A percentile compares a stretch with the other conserved stretches of the same genome.
These are phyloP conservation scores for Anguilla japonica DNA, from an alignment of 2,113 vertebrate genomes.

Conservation along the genomic window DNA sequence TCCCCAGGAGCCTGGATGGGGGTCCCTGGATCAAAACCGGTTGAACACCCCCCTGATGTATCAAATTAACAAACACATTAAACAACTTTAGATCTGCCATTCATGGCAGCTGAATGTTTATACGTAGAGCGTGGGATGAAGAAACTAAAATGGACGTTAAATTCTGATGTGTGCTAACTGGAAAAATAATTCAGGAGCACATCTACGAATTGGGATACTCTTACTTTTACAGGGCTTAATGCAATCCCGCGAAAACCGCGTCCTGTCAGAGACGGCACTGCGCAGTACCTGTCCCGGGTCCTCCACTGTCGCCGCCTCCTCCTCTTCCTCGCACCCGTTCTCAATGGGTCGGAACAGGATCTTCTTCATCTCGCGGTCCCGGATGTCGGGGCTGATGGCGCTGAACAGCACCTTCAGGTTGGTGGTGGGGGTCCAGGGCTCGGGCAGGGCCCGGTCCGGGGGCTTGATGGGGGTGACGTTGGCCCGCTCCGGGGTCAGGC, in stretches of 20 bases:
- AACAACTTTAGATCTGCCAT: too few species aligned
- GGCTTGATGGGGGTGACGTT: constrained; percentile 85
- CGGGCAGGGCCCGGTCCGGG: constrained; percentile 57
- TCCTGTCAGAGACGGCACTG: background rate
- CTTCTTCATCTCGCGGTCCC: constrained; percentile 88
- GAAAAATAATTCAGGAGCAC: too few species aligned
- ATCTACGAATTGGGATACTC: too few species aligned
- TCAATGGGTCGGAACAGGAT: constrained; percentile 85
- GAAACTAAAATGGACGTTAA: too few species aligned
- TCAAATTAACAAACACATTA: too few species aligned
- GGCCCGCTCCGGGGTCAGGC: constrained; percentile 68
- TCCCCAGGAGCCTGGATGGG: too few species aligned
- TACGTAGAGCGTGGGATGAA: too few species aligned
- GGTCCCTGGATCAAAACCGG: too few species aligned
- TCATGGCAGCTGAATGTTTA: too few species aligned
- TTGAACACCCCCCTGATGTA: too few species aligned
- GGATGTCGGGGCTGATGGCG: constrained; percentile 89
- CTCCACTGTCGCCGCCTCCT: constrained; percentile 44
- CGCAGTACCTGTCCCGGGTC: constrained; percentile 70
- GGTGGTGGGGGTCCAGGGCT: constrained; percentile 88
- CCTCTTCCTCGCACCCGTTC: constrained; percentile 35
- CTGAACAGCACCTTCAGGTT: constrained; percentile 96
- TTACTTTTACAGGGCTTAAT: background rate
- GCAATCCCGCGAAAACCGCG: background rate
- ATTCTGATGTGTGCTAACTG: too few species aligned